phyloP scores from a whole-genome alignment of 2,888 invertebrate genomes.

The Antheraea yamamai region DNA sequence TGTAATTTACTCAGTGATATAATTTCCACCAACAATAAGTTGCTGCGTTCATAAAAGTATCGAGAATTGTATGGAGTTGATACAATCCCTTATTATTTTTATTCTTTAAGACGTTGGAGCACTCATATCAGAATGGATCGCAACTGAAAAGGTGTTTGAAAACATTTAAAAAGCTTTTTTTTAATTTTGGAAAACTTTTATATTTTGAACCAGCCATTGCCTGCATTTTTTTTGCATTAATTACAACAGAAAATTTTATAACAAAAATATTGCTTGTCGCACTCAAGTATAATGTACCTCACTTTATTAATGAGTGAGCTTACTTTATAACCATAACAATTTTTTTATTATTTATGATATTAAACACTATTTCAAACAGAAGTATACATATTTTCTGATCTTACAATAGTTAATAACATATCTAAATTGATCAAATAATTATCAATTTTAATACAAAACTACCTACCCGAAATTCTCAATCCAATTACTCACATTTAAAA shows the following conservation, averaged over 20 bases:
- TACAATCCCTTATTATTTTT: conserved; percentile 18
- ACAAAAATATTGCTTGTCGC: not conserved
- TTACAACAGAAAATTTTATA: not conserved
- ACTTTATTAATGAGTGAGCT: too few species aligned
- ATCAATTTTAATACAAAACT: not conserved
- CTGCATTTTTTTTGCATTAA: not conserved
- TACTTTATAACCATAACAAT: too few species aligned
- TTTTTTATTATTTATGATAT: too few species aligned
- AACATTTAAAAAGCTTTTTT: not conserved
- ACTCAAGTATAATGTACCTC: not conserved
- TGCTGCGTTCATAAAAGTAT: conserved; percentile 25
- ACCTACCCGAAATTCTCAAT: too few species aligned
- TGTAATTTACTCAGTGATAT: conserved; percentile 18
- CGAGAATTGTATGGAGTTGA: conserved; percentile 24
- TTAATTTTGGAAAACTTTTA: too few species aligned
- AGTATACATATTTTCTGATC: too few species aligned
- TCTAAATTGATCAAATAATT: not conserved
- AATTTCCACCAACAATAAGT: conserved; percentile 24
- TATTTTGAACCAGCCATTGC: not conserved
- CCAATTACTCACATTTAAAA: not conserved
- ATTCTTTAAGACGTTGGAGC: not conserved
- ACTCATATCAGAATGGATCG: not conserved
- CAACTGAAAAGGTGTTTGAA: not conserved
- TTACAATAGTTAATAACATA: not conserved
- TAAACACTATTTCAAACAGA: too few species aligned